Evolutionary conservation across 1,140 invertebrate genomes (phyloP), one percentile per base, ranked within the genome.

Genomic region (Pseudomyrmex pallidus): DNA sequence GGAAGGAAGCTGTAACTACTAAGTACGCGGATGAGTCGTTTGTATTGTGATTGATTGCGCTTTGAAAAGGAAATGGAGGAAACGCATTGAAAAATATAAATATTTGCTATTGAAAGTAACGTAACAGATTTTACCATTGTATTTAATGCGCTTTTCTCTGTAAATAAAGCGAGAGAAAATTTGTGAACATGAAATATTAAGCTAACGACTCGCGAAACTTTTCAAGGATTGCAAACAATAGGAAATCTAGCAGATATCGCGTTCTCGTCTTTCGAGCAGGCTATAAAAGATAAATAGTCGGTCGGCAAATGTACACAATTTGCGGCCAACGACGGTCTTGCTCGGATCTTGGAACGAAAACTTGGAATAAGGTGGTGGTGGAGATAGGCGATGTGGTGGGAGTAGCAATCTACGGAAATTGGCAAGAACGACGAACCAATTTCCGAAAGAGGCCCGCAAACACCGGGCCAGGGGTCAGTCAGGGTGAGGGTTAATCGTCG

Each of bases 201-300:
- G 25, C 59, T 61, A 44, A 20, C 20, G 25, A 70, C 59, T 83
- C 59, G 80, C 17, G 85, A 66, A 72, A 83, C 35, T 73, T 68
- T 68, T 48, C 17, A n/a, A 17, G 62, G 54, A 63, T 25, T 66
- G 20, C 70, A 70, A 54, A 59, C 44, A 66, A 80, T 80, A 46
- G 59, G 52, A 72, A 15, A 20, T 57, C 15, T 57, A 22, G 20
- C 57, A 48, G 90, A 85, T 91, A 82, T 82, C 61, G 35, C 35
- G 70, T 82, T 74, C 77, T 87, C 87, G 89, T 90, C 89, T 89
- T 90, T 93, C 90, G 87, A 87, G 52, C 85, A 82, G 85, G 90
- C 89, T 89, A 93, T 93, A 94, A 93, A 93, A 93, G 91, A 93
- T 94, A 93, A 93, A 93, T 93, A 94, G 92, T 94, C 90, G 88